A percentile compares a stretch with the other conserved stretches of the same genome.
Evolutionary conservation across 2,888 invertebrate genomes (phyloP).

Genomic region (Hypolimnas misippus): DNA sequence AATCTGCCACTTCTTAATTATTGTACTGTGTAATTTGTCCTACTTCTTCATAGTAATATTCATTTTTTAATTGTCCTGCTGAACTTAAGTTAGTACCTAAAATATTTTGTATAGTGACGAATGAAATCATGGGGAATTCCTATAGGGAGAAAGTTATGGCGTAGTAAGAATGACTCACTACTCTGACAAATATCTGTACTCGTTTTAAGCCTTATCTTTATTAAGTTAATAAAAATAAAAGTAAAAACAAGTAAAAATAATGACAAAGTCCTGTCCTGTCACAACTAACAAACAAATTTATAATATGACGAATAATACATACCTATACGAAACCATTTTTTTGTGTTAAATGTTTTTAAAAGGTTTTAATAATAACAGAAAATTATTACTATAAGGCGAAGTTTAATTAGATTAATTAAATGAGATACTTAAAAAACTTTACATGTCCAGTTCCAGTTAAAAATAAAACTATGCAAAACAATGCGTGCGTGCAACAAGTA

Average conservation of each 20-base stretch:
- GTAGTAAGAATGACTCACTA: slow-evolving; percentile 25
- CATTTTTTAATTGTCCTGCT: not conserved
- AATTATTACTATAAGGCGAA: too few species aligned
- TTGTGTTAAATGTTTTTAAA: too few species aligned
- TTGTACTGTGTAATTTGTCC: not conserved
- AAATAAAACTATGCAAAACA: slow-evolving; percentile 19
- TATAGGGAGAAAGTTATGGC: slow-evolving; percentile 30
- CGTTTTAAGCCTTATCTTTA: not conserved
- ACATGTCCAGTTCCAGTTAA: slow-evolving; percentile 17
- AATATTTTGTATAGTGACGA: too few species aligned
- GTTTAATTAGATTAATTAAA: not conserved
- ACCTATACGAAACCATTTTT: too few species aligned
- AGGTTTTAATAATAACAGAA: not conserved
- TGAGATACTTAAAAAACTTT: not conserved
- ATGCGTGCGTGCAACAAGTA: slow-evolving; percentile 8
- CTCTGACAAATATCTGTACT: not conserved
- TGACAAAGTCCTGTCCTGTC: too few species aligned
- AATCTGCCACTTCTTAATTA: not conserved
- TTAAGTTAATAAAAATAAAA: too few species aligned
- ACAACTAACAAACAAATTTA: too few species aligned
- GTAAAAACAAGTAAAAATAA: too few species aligned
- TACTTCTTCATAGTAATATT: not conserved
- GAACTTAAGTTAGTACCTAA: not conserved
- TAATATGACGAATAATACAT: too few species aligned
- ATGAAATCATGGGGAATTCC: slow-evolving; percentile 34